Conservation (phyloP, 2,797 vertebrate genomes). For the Aeoliscus strigatus region DNA sequence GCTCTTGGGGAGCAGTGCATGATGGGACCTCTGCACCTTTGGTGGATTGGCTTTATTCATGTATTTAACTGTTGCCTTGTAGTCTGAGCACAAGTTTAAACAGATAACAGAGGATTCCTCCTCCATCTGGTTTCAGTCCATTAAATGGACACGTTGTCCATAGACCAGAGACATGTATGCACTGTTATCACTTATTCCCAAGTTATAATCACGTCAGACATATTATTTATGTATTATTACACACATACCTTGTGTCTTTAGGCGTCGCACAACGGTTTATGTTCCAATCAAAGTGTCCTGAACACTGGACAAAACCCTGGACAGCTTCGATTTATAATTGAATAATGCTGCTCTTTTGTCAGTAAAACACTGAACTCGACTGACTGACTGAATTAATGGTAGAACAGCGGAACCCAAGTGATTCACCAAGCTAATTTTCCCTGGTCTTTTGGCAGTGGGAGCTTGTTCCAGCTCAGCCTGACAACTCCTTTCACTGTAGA, state of each 20-base stretch:
- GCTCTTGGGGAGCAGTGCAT: constrained; percentile 25
- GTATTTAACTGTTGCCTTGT: constrained; percentile 23
- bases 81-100: constrained; percentile 1
- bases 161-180: too few species aligned
- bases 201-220: too few species aligned
- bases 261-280: background rate
- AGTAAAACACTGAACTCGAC: constrained; percentile 9
- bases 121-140: too few species aligned
- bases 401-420: constrained; percentile 24
- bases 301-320: background rate
- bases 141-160: too few species aligned
- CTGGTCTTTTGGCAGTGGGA: constrained; percentile 20
- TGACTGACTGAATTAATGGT: constrained; percentile 15
- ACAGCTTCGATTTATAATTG: constrained; percentile 1
- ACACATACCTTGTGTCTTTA: too few species aligned
- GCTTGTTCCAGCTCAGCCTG: constrained; percentile 24
- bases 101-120: background rate
- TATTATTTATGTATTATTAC: too few species aligned
- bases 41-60: constrained; percentile 27
- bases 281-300: background rate
- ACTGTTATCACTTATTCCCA: too few species aligned
- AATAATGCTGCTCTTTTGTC: constrained; percentile 2
- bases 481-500: constrained; percentile 29
- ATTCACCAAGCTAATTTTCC: constrained; percentile 5
- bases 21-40: constrained; percentile 19